These are phyloP conservation scores for Axis porcinus DNA, from an alignment of 2,113 vertebrate genomes.

Conservation along the genomic window DNA sequence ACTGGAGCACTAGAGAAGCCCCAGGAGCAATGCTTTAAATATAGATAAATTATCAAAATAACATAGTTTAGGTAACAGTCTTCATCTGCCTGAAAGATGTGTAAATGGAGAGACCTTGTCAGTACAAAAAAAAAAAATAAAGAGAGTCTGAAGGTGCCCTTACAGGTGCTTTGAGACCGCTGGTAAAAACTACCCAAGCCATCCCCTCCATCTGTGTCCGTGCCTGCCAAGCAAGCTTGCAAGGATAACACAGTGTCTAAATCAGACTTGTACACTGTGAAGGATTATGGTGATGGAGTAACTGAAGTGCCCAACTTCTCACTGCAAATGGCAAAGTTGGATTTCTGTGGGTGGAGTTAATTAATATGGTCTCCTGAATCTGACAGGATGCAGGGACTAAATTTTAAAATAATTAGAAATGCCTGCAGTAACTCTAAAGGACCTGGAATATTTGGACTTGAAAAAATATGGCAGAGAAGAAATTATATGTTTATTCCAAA, in stretches of 20 bases:
- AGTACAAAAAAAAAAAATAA: neutral
- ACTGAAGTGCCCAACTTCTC: neutral
- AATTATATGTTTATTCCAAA: neutral
- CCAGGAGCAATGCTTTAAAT: neutral
- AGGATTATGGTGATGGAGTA: neutral
- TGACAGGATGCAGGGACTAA: too few species aligned
- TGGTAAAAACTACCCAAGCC: neutral
- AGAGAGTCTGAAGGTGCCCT: neutral
- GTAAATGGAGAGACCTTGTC: neutral
- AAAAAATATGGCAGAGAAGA: neutral
- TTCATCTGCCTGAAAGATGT: neutral
- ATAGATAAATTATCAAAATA: neutral
- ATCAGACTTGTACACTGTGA: neutral
- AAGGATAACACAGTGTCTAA: neutral
- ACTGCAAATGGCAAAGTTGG: neutral
- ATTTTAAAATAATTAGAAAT: neutral
- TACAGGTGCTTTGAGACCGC: neutral
- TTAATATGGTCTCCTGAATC: neutral
- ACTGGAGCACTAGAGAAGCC: neutral
- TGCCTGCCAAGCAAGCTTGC: neutral
- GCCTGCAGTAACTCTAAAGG: neutral
- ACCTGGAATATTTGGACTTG: neutral
- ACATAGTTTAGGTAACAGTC: neutral
- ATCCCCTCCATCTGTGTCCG: rapidly evolving
- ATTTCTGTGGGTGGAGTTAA: neutral